Evolutionary conservation across 2,797 vertebrate genomes (phyloP).

Genomic region (Sardinella longiceps): DNA sequence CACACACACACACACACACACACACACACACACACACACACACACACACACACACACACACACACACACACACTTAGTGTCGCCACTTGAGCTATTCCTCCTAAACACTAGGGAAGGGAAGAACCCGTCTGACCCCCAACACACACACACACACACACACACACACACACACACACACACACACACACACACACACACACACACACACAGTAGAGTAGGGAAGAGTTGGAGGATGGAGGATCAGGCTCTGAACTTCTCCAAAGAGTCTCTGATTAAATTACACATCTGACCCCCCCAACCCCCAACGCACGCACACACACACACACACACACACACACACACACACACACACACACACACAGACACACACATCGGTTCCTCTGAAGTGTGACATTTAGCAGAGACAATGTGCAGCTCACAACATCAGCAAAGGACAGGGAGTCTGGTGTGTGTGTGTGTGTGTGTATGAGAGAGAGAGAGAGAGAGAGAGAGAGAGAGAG

Average conservation of each 20-base stretch:
- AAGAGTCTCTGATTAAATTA: slow-evolving; percentile 72
- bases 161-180: too few relatives aligned
- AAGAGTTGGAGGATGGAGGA: slow-evolving; percentile 38
- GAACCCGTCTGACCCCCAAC: too few relatives aligned
- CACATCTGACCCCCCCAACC: slow-evolving; percentile 62
- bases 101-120: neutral
- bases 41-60: too few relatives aligned
- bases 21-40: too few relatives aligned
- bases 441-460: slow-evolving; percentile 44
- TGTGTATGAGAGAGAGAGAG: too few relatives aligned
- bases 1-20: too few relatives aligned
- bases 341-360: slow-evolving; percentile 50
- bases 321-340: slow-evolving; percentile 7
- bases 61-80: too few relatives aligned
- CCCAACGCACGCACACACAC: slow-evolving; percentile 33
- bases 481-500: too few relatives aligned
- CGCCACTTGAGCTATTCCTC: too few relatives aligned
- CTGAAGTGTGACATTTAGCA: slow-evolving; percentile 71
- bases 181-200: too few relatives aligned
- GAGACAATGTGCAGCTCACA: slow-evolving; percentile 59
- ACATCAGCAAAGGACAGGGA: too few relatives aligned
- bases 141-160: too few relatives aligned
- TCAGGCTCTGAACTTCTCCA: slow-evolving; percentile 64
- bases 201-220: neutral
- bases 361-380: slow-evolving; percentile 56